Base-by-base conservation (phyloP, 2,888 invertebrate genomes). In the Bombylius discolor region DNA sequence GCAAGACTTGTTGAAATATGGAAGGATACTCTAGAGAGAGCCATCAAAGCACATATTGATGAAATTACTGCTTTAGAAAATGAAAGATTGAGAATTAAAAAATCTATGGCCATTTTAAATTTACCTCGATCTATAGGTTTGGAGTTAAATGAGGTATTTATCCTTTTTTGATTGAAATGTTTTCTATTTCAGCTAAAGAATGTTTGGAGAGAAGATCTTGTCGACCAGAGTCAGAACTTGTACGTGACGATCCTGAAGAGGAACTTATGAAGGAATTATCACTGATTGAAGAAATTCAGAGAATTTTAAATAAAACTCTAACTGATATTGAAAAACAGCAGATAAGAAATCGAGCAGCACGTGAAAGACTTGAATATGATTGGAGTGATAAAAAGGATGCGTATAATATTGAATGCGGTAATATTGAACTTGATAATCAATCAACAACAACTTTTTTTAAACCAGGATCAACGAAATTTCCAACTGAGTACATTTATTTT, bases 371-470 rank as follows among this genome's bases (percentile, higher is more conserved):
- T 57, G 94, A 95, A 73, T 85, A 83, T 66, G 93, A 94, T 69
- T 94, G 92, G 91, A 91, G 91, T 65, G 91, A 94, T 67, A 95
- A 95, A 75, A 80, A 81, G 57, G 83, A 88, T 67, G 82, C 91
- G 0, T 84, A 87, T 65, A 81, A 85, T 62, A 83, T 89, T 5
- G 93, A 93, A 64, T 73, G 84, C 0, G 72, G 74, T 1, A 87
- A 86, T 68, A 76, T 84, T 47, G 78, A 82, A 11, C 76, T 93
- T 7, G 83, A 81, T 58, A 83, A 87, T 51, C 79, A 79, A 65
- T 87, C 85, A 0, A 79, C 76, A 50, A 82, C 80, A 31, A 80
- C 90, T 55, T 73, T 91, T 75, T 90, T 89, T 70, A 83, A 84
- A 69, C 84, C 88, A 7, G 94, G 93, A 33, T 79, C 89, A 1